Conservation (phyloP, 2,113 vertebrate genomes). For the Tylochromis polylepis region DNA sequence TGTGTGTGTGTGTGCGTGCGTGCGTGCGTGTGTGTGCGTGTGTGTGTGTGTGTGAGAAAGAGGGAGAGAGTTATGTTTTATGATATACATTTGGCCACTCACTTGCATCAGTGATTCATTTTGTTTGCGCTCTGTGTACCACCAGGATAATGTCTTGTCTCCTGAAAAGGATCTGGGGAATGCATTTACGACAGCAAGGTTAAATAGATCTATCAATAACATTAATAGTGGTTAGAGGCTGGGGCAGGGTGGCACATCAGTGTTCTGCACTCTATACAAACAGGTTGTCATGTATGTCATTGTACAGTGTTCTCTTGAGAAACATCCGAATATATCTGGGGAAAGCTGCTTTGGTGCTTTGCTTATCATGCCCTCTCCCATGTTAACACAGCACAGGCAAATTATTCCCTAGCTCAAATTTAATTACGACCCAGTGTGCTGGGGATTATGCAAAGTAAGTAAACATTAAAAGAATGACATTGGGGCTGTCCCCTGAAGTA, state of each 20-base stretch:
- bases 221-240: background rate
- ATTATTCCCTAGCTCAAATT: slow-evolving; percentile 17
- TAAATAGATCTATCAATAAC: slow-evolving; percentile 4
- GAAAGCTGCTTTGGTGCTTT: background rate
- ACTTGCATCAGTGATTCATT: slow-evolving; percentile 24
- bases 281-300: background rate
- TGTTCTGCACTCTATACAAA: background rate
- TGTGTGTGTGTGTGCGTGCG: background rate
- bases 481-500: background rate
- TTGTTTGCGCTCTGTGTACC: background rate
- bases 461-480: slow-evolving; percentile 32
- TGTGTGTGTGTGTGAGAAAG: background rate
- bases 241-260: background rate
- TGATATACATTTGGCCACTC: background rate
- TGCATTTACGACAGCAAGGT: background rate
- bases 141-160: slow-evolving; percentile 14
- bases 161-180: slow-evolving; percentile 1
- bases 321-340: background rate
- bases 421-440: slow-evolving; percentile 33
- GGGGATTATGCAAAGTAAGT: slow-evolving; percentile 53
- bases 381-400: slow-evolving; percentile 15
- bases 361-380: background rate
- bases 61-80: background rate
- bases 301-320: background rate
- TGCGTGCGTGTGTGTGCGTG: background rate